Conservation (phyloP, 2,113 vertebrate species). For the Progne subis region DNA sequence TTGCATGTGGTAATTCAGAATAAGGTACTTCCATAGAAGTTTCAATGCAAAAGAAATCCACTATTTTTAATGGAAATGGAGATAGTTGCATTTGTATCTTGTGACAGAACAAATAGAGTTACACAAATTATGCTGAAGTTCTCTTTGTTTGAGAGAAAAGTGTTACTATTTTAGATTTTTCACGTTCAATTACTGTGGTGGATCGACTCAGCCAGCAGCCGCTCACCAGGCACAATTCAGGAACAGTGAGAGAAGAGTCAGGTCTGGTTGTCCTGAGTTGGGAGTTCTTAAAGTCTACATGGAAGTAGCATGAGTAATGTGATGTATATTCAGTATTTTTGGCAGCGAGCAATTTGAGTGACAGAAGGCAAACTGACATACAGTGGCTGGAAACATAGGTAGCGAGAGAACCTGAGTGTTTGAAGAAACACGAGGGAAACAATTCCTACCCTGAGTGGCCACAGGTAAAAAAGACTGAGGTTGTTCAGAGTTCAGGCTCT, state of each 20-base stretch:
- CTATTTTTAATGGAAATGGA: not conserved
- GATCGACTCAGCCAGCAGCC: not conserved
- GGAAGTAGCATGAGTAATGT: not conserved
- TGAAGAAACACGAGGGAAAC: not conserved
- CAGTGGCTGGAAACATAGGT: not conserved
- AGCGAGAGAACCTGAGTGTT: not conserved
- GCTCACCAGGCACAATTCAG: not conserved
- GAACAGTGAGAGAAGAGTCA: not conserved
- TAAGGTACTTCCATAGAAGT: not conserved
- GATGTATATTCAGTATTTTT: not conserved
- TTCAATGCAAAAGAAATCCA: not conserved
- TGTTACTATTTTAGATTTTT: not conserved
- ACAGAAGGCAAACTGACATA: not conserved
- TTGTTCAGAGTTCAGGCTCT: not conserved
- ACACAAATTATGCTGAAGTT: not conserved
- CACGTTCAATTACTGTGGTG: not conserved
- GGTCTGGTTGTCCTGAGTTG: not conserved
- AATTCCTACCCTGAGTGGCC: not conserved
- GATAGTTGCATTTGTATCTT: not conserved
- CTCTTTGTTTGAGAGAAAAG: not conserved
- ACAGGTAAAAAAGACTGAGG: not conserved
- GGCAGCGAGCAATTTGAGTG: not conserved
- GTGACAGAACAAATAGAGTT: not conserved
- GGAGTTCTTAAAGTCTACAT: not conserved
- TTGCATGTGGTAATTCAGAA: not conserved